Base-by-base conservation (phyloP, 2,797 vertebrate genomes). In the Craterocephalus amniculus region DNA sequence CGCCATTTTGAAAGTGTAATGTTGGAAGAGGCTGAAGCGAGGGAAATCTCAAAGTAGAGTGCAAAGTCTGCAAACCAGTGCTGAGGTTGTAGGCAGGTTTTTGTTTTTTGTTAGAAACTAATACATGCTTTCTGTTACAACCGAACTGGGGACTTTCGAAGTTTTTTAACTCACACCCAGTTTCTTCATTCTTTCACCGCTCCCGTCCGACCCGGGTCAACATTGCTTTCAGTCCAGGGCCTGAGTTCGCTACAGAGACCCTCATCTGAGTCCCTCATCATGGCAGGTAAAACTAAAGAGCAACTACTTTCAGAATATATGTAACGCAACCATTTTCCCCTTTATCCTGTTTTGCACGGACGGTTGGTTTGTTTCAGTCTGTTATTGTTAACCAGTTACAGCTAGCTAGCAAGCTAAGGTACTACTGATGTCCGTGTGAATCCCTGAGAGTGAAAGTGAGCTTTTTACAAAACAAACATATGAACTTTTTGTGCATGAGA, bases 1-100 rank as follows among this genome's bases (percentile, higher is more conserved):
- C 93, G 93, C 93, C 93, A 94, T 94, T 93, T 94, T 94, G 91
- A 93, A 93, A 89, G 83, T 82, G 85, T 71, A 80, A 72, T 38
- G 72, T 71, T 79, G 79, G 84, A 86, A 83, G 86, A 88, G 84
- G 86, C 78, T 77, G 81, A 63, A 84, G 74, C 76, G 84, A 90
- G 85, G 82, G 87, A 86, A 88, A 86, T 79, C 88, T 88, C 67
- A 83, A 90, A 92, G 91, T 91, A 62, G 73, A 85, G 87, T 68
- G 60, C 86, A 89, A 91, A 93, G 91, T 92, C 88, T 82, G 32
- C 43, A 80, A 76, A 71, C 31, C 67, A 54, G 3, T 3, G 0
- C 14, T 2, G 16, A 16, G 48, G 10, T 35, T 69, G 27, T 10
- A n/a, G 12, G 65, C 55, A n/a, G 12, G 65, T 57, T 1, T 35